Percentiles rank a stretch among this genome's conserved stretches.
Evolutionary conservation across 2,113 vertebrate genomes (phyloP).

Genomic region (Tyto alba): DNA sequence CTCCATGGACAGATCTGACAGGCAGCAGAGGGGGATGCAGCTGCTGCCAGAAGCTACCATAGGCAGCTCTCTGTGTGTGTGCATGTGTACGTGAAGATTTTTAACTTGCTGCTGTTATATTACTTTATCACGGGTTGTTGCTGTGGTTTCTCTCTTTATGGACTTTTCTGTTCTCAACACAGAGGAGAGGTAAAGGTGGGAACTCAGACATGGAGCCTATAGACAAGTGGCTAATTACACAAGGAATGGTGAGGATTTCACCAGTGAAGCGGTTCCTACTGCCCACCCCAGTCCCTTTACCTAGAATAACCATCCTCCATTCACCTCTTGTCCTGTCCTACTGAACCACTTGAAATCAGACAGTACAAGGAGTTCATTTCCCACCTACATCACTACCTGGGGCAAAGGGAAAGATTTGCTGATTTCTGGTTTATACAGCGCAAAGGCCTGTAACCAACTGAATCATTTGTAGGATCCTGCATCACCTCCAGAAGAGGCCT

Average conservation of each 20-base stretch:
- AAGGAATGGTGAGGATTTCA: conserved; percentile 99
- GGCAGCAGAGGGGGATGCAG: neutral
- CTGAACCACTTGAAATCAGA: conserved; percentile 57
- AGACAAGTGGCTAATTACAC: conserved; percentile 99
- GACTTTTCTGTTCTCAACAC: conserved; percentile 82
- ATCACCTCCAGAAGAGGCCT: neutral
- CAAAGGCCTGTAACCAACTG: neutral
- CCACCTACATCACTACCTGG: neutral
- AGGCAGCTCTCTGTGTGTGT: neutral
- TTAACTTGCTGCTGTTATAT: conserved; percentile 1
- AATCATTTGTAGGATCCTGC: neutral
- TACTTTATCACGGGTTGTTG: conserved; percentile 57
- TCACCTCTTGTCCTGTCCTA: conserved; percentile 56
- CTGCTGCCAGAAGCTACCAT: neutral
- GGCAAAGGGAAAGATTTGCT: conserved; percentile 1
- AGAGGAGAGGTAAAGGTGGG: conserved; percentile 92
- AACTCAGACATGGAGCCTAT: conserved; percentile 94
- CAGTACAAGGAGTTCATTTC: conserved; percentile 64
- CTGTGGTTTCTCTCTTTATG: conserved; percentile 78
- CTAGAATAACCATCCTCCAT: conserved; percentile 53
- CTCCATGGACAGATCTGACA: neutral
- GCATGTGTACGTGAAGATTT: neutral
- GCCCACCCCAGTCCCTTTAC: conserved; percentile 47
- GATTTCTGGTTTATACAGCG: neutral
- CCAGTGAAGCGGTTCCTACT: conserved; percentile 64